Base-by-base conservation (phyloP, 2,888 invertebrate genomes). In the Eucera pruinosa region DNA sequence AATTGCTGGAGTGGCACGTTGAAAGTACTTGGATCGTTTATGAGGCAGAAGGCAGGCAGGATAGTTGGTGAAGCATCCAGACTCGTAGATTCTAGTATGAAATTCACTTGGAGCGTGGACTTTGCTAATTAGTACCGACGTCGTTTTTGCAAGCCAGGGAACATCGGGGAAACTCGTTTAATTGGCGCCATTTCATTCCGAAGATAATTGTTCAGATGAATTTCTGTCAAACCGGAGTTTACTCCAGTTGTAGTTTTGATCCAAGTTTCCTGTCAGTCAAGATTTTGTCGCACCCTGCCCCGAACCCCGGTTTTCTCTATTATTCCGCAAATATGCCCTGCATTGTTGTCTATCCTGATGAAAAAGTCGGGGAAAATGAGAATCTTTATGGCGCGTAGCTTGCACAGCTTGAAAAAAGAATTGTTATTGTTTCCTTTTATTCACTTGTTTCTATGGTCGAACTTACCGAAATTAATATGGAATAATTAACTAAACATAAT, bases 91-190 rank as follows among this genome's bases (percentile, higher is more conserved):
- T 50, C 65, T 25, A 33, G 58, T 68, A 71, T 66, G 73, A 74
- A 74, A 81, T 83, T 78, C 68, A 71, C 65, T 83, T 54, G 70
- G 48, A 80, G 50, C 80, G 62, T 75, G 58, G 82, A 75, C 81
- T 83, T 81, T 72, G 66, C 74, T 83, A 81, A 83, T 83, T 83
- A 78, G 78, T 68, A 70, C 67, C 60, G 60, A 30, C 58, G 41
- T 69, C 61, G 78, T 74, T 71, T 82, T 80, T 83, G 80, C 66
- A 55, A 41, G 64, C 41, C 6, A 27, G 18, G 48, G 48, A 41
- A 61, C 20, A 60, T 27, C 45, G 33, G 43, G 23, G 54, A 57
- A 72, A 50, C 70, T 82, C 72, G 80, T 80, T 70, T 76, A 79
- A 82, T 82, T 75, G 67, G 60, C 27, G 61, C 70, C 61, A 47